Evolutionary conservation across 2,888 invertebrate genomes (phyloP).

Genomic region (Lingula anatina): DNA sequence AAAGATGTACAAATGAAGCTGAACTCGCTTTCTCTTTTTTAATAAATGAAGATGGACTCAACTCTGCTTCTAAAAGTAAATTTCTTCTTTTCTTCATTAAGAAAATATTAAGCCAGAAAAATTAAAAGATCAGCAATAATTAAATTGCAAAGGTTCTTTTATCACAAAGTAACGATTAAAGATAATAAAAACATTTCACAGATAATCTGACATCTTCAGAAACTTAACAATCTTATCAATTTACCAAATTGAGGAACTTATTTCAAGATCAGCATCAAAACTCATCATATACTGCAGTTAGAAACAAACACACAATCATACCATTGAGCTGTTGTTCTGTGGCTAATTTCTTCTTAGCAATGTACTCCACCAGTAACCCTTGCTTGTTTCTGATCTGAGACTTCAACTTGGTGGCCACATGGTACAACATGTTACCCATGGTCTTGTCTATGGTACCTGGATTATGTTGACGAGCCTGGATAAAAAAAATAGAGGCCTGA

Average conservation of each 20-base stretch:
- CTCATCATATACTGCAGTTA: background rate
- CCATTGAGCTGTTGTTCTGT: slow-evolving; percentile 73
- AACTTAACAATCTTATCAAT: no score
- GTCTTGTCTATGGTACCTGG: slow-evolving; percentile 32
- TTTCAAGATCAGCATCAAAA: background rate
- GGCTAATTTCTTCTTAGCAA: slow-evolving; percentile 73
- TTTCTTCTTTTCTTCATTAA: no score
- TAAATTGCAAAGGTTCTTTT: no score
- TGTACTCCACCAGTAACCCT: slow-evolving; percentile 69
- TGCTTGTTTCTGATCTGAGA: slow-evolving; percentile 72
- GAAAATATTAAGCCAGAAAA: no score
- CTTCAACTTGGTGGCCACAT: slow-evolving; percentile 87
- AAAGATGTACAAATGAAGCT: slow-evolving; percentile 1
- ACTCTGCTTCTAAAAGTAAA: no score
- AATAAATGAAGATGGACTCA: background rate
- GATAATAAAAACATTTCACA: no score
- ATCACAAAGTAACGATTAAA: no score
- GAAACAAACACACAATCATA: slow-evolving; percentile 20
- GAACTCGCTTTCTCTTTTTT: background rate
- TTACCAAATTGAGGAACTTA: no score
- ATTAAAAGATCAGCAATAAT: no score
- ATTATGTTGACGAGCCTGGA: slow-evolving; percentile 23
- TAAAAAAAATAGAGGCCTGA: background rate
- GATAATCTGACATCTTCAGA: no score
- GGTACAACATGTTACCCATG: slow-evolving; percentile 78